phyloP scores from a whole-genome alignment of 2,888 invertebrate species.

The Strigamia maritima region DNA sequence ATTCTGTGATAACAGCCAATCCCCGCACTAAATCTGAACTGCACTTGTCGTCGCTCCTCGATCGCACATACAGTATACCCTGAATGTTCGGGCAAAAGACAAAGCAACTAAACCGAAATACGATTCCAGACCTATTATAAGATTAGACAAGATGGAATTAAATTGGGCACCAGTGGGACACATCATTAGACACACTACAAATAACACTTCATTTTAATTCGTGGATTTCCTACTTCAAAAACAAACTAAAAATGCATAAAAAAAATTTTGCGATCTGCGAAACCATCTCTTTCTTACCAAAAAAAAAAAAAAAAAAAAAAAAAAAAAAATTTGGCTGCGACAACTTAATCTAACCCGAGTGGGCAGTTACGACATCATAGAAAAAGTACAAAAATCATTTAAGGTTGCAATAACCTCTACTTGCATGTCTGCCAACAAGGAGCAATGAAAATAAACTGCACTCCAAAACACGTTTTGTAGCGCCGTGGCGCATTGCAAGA shows the following conservation, averaged over 20 bases:
- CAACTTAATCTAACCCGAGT: constrained; percentile 34
- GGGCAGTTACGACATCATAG: constrained; percentile 34
- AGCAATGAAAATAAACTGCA: constrained; percentile 34
- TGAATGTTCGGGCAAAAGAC: no score
- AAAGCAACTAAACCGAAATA: no score
- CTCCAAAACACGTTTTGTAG: constrained; percentile 29
- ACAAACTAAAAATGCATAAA: not conserved
- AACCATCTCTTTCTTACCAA: not conserved
- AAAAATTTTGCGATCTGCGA: not conserved
- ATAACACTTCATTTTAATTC: not conserved
- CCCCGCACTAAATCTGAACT: no score
- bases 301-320: no score
- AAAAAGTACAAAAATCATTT: constrained; percentile 32
- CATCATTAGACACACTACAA: not conserved
- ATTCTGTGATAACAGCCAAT: no score
- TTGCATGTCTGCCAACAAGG: constrained; percentile 32
- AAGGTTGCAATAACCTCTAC: constrained; percentile 30
- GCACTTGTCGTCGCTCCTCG: no score
- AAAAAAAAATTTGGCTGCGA: constrained; percentile 1
- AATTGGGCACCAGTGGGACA: no score
- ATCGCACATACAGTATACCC: no score
- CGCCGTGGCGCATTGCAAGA: constrained; percentile 11
- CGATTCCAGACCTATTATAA: no score
- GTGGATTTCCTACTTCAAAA: not conserved
- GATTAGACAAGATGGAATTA: no score